Evolutionary conservation across 2,113 vertebrate species (phyloP), one percentile per base, ranked within the genome.

Genomic region (Stercorarius parasiticus): DNA sequence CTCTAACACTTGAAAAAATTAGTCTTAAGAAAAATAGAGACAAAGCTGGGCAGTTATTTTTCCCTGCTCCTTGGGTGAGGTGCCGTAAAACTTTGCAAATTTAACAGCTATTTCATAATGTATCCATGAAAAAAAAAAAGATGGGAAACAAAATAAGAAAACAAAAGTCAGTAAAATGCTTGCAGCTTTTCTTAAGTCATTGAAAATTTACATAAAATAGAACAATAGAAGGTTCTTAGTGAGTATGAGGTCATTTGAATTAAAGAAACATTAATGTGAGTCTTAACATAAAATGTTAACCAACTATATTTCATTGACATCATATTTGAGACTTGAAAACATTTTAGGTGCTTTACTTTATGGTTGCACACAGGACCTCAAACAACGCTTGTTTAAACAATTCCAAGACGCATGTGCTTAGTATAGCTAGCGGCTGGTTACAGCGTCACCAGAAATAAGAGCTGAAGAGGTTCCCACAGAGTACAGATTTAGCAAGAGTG

Each of bases 1-100:
- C 97, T 97, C 95, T 98, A 97, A 96, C 97, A 96, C 97, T 97
- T 97, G 96, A 96, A 98, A 93, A 98, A 98, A 97, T 97, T 96
- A 96, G 92, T 95, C 66, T 94, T 85, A 79, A 96, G 92, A 86
- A 97, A 97, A 98, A 73, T 50, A 53, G 90, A 88, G 86, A 93
- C 95, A 96, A 88, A 96, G 71, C 69, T 69, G 86, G 69, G 67
- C 49, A 67, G 77, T 88, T 80, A 40, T 89, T 90, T 91, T 90
- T n/a, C 49, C 80, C 47, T 36, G 61, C 30, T 76, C 13, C 11
- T 80, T 96, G 67, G n/a, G 65, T 58, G 66, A 93, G 45, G 18
- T 90, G 49, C 67, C 0, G 1, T 83, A 89, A 82, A 92, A 92
- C 84, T 92, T 76, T 38, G 61, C 73, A 74, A 64, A 91, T 96